phyloP scores from a whole-genome alignment of 2,113 vertebrate species.

The Lagopus muta region DNA sequence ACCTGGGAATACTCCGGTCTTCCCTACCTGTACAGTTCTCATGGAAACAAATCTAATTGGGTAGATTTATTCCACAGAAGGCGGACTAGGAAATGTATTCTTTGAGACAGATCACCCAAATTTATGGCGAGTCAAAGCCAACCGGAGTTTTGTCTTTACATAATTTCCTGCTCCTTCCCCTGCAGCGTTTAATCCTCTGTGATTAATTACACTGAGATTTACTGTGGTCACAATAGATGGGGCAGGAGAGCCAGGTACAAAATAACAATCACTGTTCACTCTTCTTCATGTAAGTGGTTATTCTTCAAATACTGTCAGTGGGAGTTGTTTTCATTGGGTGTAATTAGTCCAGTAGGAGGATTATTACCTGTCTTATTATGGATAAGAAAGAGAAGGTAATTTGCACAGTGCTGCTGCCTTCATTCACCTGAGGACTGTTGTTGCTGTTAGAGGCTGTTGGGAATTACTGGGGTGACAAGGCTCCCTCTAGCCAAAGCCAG shows the following conservation, averaged over 20 bases:
- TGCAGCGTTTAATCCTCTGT: background rate
- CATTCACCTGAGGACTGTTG: background rate
- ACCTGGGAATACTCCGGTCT: background rate
- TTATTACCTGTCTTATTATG: background rate
- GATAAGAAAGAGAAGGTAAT: background rate
- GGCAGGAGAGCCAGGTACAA: background rate
- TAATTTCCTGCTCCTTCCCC: background rate
- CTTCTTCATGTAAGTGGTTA: background rate
- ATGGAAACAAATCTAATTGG: background rate
- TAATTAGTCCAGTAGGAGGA: background rate
- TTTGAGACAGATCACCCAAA: background rate
- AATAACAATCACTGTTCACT: background rate
- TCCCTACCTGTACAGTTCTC: no score
- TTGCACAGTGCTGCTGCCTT: fast-evolving
- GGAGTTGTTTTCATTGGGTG: background rate
- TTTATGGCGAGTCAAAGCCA: background rate
- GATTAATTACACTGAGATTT: background rate
- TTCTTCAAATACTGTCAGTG: background rate
- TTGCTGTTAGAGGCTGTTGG: no score
- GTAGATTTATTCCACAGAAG: background rate
- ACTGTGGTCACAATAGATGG: background rate
- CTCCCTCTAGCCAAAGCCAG: no score
- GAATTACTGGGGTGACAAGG: no score
- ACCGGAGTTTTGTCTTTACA: background rate
- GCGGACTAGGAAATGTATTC: fast-evolving